Evolutionary conservation across 1,140 invertebrate genomes (phyloP).

Genomic region (Adoxophyes honmai): DNA sequence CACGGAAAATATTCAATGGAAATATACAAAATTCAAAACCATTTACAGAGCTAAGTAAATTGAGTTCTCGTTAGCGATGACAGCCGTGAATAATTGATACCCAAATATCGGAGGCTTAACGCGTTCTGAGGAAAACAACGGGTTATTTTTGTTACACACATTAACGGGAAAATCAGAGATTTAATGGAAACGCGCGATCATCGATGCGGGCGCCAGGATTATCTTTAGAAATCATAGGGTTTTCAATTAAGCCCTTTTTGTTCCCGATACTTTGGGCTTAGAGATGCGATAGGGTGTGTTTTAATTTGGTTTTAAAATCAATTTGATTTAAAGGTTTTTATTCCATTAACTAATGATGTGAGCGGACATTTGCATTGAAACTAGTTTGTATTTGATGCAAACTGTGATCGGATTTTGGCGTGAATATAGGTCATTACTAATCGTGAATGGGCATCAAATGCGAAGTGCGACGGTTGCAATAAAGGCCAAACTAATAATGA

Average conservation of each 20-base stretch:
- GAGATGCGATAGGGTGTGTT: too few species aligned
- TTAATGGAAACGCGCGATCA: neutral
- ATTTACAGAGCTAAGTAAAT: slow-evolving; percentile 12
- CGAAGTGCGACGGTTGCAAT: too few species aligned
- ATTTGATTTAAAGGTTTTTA: too few species aligned
- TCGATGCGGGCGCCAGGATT: neutral
- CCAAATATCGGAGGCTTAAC: slow-evolving; percentile 11
- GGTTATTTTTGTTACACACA: slow-evolving; percentile 1
- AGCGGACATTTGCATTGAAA: too few species aligned
- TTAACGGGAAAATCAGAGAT: neutral
- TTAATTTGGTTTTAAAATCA: too few species aligned
- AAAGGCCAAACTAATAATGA: too few species aligned
- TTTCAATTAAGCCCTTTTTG: neutral
- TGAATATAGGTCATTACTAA: too few species aligned
- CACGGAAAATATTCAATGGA: neutral
- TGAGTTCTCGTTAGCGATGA: slow-evolving; percentile 9
- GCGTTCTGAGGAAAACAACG: slow-evolving; percentile 5
- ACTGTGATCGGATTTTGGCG: too few species aligned
- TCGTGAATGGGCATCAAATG: too few species aligned
- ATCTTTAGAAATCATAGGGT: neutral
- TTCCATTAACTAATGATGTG: too few species aligned
- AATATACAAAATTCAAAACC: slow-evolving; percentile 7
- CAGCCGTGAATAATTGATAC: slow-evolving; percentile 13
- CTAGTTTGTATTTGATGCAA: too few species aligned
- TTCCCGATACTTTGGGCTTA: too few species aligned